Conservation (phyloP, 2,113 vertebrate genomes). For the Channa maculata region DNA sequence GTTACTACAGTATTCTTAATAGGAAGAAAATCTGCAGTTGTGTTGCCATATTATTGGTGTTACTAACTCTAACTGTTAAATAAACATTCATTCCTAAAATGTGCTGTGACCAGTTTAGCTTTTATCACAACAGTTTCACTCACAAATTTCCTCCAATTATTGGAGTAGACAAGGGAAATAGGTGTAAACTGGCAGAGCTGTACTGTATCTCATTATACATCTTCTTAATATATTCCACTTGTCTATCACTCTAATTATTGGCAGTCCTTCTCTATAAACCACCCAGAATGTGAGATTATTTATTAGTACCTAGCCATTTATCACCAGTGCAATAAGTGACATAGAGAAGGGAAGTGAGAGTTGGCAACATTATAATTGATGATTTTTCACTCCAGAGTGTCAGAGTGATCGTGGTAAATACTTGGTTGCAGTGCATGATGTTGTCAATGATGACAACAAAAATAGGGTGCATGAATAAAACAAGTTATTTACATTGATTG, state of each 20-base stretch:
- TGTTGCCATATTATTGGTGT: background rate
- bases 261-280: conserved; percentile 47
- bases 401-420: conserved; percentile 55
- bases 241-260: conserved; percentile 72
- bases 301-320: conserved; percentile 61
- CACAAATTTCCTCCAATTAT: conserved; percentile 41
- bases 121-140: conserved; percentile 9
- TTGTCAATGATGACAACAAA: conserved; percentile 63
- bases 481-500: conserved; percentile 63
- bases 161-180: conserved; percentile 23
- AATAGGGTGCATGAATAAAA: conserved; percentile 58
- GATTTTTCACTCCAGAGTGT: conserved; percentile 63
- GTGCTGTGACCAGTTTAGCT: conserved; percentile 6
- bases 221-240: conserved; percentile 55
- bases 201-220: conserved; percentile 48
- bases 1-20: background rate
- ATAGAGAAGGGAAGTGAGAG: conserved; percentile 52
- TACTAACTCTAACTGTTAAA: background rate
- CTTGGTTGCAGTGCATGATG: conserved; percentile 47
- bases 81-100: background rate
- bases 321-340: conserved; percentile 64
- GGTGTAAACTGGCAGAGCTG: conserved; percentile 20
- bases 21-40: background rate
- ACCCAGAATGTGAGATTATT: conserved; percentile 65
- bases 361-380: conserved; percentile 72